phyloP scores from a whole-genome alignment of 1,140 invertebrate species.

The Drosophila mauritiana region DNA sequence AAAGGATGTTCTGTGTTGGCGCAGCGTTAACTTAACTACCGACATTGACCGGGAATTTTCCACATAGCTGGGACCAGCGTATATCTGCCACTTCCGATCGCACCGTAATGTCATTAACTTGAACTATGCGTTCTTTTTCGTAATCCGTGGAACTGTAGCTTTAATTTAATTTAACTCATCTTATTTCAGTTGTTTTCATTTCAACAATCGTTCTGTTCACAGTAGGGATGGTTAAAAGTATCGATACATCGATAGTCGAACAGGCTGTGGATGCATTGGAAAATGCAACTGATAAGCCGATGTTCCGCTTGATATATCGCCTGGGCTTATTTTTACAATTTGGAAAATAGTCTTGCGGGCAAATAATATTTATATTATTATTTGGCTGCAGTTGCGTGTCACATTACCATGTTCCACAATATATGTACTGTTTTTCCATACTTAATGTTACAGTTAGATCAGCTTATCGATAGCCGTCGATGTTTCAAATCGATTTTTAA shows the following conservation, averaged over 20 bases:
- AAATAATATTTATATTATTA: too few species aligned
- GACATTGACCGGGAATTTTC: not conserved
- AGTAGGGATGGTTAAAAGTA: not conserved
- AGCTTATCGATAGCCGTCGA: too few species aligned
- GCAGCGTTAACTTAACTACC: not conserved
- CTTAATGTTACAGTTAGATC: too few species aligned
- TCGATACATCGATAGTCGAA: not conserved
- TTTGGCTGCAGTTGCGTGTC: too few species aligned
- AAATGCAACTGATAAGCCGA: not conserved
- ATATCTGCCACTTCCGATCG: not conserved
- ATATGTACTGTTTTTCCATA: too few species aligned
- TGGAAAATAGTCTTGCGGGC: too few species aligned
- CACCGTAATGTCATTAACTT: not conserved
- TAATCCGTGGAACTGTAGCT: not conserved
- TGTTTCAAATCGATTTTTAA: too few species aligned
- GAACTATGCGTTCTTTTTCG: not conserved
- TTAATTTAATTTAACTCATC: not conserved
- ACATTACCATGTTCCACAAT: too few species aligned
- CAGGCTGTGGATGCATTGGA: not conserved
- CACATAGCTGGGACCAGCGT: not conserved
- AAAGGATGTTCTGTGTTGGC: not conserved
- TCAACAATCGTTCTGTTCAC: not conserved
- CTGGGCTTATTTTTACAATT: too few species aligned
- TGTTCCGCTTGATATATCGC: not conserved
- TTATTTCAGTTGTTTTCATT: constrained; percentile 5